Evolutionary conservation across 2,113 vertebrate species (phyloP).

Genomic region (Callocephalon fimbriatum): DNA sequence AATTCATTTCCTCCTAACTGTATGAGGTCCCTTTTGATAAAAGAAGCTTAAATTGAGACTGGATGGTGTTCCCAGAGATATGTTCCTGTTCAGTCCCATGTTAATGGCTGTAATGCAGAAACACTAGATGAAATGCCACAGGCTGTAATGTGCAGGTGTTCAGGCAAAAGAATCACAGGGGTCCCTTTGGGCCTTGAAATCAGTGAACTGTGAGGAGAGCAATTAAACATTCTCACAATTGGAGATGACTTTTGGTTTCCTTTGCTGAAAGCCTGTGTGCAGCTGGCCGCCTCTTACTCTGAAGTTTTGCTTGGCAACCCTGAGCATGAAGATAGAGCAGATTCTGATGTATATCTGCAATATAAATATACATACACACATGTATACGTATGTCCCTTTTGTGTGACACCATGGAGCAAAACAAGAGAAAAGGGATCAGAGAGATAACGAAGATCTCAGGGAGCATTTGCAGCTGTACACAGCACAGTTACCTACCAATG

Average conservation of each 20-base stretch:
- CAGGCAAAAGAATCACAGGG: background rate
- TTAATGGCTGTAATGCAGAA: background rate
- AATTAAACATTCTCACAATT: background rate
- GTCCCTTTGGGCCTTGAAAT: background rate
- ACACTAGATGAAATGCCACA: background rate
- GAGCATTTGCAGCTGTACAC: background rate
- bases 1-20: background rate
- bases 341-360: background rate
- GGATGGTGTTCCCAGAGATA: background rate
- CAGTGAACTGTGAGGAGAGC: slow-evolving; percentile 18
- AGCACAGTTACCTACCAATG: background rate
- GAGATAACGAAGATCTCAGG: background rate
- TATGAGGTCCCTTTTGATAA: background rate
- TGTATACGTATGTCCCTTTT: background rate
- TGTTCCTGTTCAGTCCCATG: background rate
- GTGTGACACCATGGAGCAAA: background rate
- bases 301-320: background rate
- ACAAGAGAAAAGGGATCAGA: background rate
- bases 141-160: slow-evolving; percentile 26
- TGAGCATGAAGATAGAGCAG: background rate
- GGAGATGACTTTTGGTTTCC: slow-evolving; percentile 24
- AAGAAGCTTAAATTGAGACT: background rate
- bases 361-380: fast-evolving
- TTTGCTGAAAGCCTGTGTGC: slow-evolving; percentile 31
- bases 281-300: background rate